phyloP scores from a whole-genome alignment of 2,888 invertebrate species.

The Aradus depressus region DNA sequence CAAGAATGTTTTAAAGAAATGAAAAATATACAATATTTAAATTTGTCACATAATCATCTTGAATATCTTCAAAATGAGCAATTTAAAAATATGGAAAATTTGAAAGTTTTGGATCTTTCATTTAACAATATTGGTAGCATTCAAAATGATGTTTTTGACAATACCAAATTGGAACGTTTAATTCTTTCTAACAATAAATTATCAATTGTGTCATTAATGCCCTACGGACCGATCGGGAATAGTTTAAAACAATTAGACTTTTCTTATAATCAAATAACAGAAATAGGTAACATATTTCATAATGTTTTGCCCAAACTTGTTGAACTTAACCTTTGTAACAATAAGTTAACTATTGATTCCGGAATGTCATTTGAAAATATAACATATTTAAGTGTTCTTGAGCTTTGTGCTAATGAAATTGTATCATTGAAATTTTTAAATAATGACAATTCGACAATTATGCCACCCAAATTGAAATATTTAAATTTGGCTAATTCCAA shows the following conservation, averaged over 20 bases:
- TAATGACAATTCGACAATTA: no score
- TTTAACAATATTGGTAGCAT: conserved; percentile 61
- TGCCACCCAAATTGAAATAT: conserved; percentile 62
- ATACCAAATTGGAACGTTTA: conserved; percentile 65
- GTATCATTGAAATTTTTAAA: conserved; percentile 66
- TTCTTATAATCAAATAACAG: conserved; percentile 68
- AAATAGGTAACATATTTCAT: conserved; percentile 77
- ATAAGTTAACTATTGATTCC: conserved; percentile 70
- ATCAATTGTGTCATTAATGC: conserved; percentile 62
- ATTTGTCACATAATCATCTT: conserved; percentile 64
- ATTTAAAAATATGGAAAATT: conserved; percentile 61
- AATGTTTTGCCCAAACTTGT: conserved; percentile 68
- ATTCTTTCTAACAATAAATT: conserved; percentile 69
- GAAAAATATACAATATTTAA: conserved; percentile 61
- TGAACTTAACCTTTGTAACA: conserved; percentile 63
- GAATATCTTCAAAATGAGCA: conserved; percentile 66
- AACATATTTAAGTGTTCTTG: conserved; percentile 62
- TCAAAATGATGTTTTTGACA: conserved; percentile 66
- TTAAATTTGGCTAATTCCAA: conserved; percentile 66
- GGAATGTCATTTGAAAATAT: conserved; percentile 80
- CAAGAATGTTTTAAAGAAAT: conserved; percentile 66
- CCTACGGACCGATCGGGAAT: conserved; percentile 64
- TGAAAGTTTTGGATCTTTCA: conserved; percentile 60
- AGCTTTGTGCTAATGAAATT: conserved; percentile 67
- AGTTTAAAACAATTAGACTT: conserved; percentile 67